Conservation (phyloP, 2,113 vertebrate genomes). For the Sorex fumeus region DNA sequence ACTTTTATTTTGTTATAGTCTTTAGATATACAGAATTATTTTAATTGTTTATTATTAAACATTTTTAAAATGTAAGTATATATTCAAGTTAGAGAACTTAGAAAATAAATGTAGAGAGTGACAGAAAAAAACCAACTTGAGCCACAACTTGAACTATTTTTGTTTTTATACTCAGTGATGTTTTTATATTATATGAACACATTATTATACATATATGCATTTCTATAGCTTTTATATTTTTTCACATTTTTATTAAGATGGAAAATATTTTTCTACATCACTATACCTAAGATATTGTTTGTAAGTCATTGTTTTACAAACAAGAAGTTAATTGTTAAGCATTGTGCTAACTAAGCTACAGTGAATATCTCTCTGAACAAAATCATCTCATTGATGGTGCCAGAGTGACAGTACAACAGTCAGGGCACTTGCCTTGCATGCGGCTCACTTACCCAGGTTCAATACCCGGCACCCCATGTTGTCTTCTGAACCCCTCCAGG, state of each 20-base stretch:
- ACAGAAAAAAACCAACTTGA: background rate
- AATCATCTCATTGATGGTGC: background rate
- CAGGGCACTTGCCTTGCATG: no score
- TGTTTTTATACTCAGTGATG: background rate
- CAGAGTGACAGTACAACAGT: no score
- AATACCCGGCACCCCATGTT: no score
- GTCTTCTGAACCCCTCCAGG: no score
- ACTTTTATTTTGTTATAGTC: constrained; percentile 8
- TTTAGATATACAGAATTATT: background rate
- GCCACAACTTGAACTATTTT: constrained; percentile 11
- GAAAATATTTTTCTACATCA: constrained; percentile 12
- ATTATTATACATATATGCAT: background rate
- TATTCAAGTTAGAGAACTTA: constrained; percentile 18
- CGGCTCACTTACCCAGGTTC: no score
- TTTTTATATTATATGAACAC: background rate
- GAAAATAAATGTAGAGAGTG: background rate
- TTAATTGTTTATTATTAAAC: constrained; percentile 28
- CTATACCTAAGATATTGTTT: background rate
- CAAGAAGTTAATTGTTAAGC: background rate
- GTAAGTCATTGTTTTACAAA: constrained; percentile 32
- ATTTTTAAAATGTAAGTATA: constrained; percentile 8
- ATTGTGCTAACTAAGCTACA: background rate
- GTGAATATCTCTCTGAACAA: background rate
- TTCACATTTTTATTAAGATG: background rate
- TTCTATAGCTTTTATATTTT: background rate